These are phyloP conservation scores for Falco columbarius DNA, from an alignment of 2,797 vertebrate genomes.

Conservation along the genomic window DNA sequence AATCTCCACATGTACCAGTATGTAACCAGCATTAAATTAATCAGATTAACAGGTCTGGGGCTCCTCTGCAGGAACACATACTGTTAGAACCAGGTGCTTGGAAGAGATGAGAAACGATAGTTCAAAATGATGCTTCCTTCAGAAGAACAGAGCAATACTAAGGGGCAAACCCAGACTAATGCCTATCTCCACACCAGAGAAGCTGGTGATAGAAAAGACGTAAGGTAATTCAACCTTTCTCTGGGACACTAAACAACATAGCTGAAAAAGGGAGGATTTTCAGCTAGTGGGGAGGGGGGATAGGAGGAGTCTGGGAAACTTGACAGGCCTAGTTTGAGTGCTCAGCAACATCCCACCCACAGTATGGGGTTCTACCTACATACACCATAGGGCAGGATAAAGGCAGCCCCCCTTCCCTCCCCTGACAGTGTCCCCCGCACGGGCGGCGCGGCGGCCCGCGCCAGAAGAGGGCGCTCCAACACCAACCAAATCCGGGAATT, in stretches of 20 bases:
- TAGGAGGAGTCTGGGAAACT: not conserved
- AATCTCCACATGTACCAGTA: not conserved
- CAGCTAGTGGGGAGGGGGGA: not conserved
- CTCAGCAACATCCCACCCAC: not conserved
- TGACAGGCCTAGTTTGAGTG: not conserved
- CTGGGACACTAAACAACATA: not conserved
- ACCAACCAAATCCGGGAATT: constrained; percentile 41
- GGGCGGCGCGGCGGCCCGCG: not conserved
- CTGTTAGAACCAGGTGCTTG: not conserved
- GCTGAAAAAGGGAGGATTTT: not conserved
- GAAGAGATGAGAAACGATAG: not conserved
- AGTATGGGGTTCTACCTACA: not conserved
- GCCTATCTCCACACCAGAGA: not conserved
- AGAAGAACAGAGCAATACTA: not conserved
- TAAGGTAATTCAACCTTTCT: not conserved
- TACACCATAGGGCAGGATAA: rapidly evolving
- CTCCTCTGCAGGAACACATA: not conserved
- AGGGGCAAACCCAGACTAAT: not conserved
- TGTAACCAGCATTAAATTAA: not conserved
- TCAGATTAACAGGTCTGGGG: not conserved
- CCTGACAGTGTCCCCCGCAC: not conserved
- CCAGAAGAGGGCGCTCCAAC: constrained; percentile 82
- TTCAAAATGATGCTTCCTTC: not conserved
- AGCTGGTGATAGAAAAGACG: rapidly evolving
- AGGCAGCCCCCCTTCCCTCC: too few relatives aligned